These are phyloP conservation scores for Chironomus striatipennis DNA, from an alignment of 1,140 invertebrate genomes.

Conservation along the genomic window DNA sequence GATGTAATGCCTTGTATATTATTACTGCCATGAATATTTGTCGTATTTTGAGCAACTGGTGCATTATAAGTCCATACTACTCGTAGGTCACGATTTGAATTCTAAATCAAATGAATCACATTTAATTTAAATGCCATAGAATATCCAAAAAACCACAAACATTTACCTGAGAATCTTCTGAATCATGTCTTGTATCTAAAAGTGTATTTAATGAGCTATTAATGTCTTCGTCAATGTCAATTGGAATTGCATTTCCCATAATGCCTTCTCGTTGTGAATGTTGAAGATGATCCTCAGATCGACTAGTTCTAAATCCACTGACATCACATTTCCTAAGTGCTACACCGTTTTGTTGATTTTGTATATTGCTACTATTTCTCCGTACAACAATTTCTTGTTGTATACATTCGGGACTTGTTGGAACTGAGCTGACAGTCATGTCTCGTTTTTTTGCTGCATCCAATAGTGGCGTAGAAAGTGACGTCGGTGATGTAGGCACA, in stretches of 20 bases:
- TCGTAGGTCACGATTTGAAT: slow-evolving; percentile 44
- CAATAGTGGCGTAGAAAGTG: slow-evolving; percentile 36
- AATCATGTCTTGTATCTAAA: slow-evolving; percentile 69
- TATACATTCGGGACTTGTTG: slow-evolving; percentile 64
- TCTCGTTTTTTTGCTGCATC: slow-evolving; percentile 32
- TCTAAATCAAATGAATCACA: slow-evolving; percentile 32
- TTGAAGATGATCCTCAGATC: slow-evolving; percentile 79
- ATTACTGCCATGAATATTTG: slow-evolving; percentile 29
- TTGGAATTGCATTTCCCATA: slow-evolving; percentile 60
- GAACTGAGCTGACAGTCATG: slow-evolving; percentile 56
- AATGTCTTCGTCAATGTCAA: slow-evolving; percentile 87
- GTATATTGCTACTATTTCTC: not conserved
- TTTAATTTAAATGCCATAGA: not conserved
- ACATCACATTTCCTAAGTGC: slow-evolving; percentile 38
- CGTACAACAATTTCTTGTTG: slow-evolving; percentile 44
- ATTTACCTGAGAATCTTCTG: slow-evolving; percentile 43
- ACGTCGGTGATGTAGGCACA: slow-evolving; percentile 39
- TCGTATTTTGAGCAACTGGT: slow-evolving; percentile 48
- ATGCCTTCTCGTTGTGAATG: slow-evolving; percentile 40
- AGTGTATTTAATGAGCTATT: slow-evolving; percentile 86
- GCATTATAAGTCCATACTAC: slow-evolving; percentile 90
- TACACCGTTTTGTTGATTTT: slow-evolving; percentile 32
- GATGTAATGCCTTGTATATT: slow-evolving; percentile 40
- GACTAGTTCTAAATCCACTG: slow-evolving; percentile 60
- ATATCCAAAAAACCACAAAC: slow-evolving; percentile 30